Percentiles rank a stretch among this genome's conserved stretches.
Evolutionary conservation across 2,888 invertebrate species (phyloP).

Genomic region (Germaria angustata): DNA sequence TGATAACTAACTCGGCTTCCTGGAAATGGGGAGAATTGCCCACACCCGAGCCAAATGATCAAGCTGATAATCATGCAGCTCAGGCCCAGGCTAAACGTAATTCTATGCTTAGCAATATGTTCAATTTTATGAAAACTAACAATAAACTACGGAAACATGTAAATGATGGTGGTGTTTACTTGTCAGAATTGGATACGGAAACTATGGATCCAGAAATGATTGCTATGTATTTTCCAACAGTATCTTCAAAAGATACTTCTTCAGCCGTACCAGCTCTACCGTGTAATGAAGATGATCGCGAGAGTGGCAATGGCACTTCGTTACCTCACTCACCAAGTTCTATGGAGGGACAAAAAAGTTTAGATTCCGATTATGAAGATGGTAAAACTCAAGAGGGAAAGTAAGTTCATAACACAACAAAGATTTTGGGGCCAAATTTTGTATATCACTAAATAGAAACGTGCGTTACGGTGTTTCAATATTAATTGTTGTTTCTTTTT

Average conservation of each 20-base stretch:
- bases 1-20: slow-evolving; percentile 80
- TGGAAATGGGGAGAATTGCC: slow-evolving; percentile 97
- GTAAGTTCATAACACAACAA: no score
- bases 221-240: slow-evolving; percentile 89
- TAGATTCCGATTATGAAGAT: slow-evolving; percentile 92
- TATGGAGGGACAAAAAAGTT: slow-evolving; percentile 88
- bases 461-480: no score
- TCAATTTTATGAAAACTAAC: slow-evolving; percentile 93
- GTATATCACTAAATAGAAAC: not conserved
- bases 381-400: slow-evolving; percentile 81
- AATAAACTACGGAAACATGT: slow-evolving; percentile 83
- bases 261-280: slow-evolving; percentile 37
- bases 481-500: no score
- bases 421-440: no score
- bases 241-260: slow-evolving; percentile 68
- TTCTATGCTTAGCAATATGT: slow-evolving; percentile 94
- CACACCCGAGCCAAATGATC: slow-evolving; percentile 73
- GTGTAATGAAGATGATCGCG: slow-evolving; percentile 91
- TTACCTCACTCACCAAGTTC: slow-evolving; percentile 96
- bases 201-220: slow-evolving; percentile 95
- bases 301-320: slow-evolving; percentile 97
- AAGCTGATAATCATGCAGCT: slow-evolving; percentile 70
- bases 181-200: slow-evolving; percentile 92
- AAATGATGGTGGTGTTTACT: slow-evolving; percentile 87
- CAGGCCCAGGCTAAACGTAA: slow-evolving; percentile 78